phyloP scores from a whole-genome alignment of 2,113 vertebrate genomes.

The Pipra filicauda region DNA sequence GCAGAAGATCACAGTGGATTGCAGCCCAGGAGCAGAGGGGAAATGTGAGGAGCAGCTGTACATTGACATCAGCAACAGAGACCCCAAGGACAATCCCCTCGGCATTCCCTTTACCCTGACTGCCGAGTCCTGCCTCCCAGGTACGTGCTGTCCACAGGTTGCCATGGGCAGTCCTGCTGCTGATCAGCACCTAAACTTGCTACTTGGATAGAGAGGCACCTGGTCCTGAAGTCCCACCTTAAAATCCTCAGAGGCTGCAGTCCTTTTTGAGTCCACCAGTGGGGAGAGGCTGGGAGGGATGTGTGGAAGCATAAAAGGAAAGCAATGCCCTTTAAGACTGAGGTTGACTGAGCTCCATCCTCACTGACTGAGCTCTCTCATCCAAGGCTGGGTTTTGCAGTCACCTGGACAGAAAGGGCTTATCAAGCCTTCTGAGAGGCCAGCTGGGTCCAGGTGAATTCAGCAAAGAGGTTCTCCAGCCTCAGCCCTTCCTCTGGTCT shows the following conservation, averaged over 20 bases:
- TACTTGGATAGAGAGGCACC: background rate
- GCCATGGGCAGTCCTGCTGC: background rate
- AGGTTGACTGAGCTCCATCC: background rate
- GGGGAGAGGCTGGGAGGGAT: background rate
- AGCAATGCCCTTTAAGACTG: background rate
- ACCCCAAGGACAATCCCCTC: constrained; percentile 77
- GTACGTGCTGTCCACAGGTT: constrained; percentile 43
- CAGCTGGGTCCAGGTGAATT: background rate
- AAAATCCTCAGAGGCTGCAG: background rate
- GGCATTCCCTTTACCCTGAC: constrained; percentile 81
- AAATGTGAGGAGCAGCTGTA: constrained; percentile 75
- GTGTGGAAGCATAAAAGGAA: background rate
- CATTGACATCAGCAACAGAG: constrained; percentile 79
- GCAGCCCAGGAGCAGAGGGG: constrained; percentile 79
- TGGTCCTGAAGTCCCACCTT: background rate
- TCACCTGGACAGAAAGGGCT: background rate
- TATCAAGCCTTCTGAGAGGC: background rate
- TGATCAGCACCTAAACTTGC: background rate
- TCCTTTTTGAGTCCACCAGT: background rate
- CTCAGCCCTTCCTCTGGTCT: constrained; percentile 44
- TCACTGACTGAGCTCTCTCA: background rate
- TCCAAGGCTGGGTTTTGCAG: background rate
- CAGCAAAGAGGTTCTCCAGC: background rate
- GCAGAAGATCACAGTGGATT: constrained; percentile 83
- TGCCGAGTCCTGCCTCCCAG: constrained; percentile 85